These are phyloP conservation scores for Spialia ferax DNA, from an alignment of 2,888 invertebrate species.

Conservation along the genomic window DNA sequence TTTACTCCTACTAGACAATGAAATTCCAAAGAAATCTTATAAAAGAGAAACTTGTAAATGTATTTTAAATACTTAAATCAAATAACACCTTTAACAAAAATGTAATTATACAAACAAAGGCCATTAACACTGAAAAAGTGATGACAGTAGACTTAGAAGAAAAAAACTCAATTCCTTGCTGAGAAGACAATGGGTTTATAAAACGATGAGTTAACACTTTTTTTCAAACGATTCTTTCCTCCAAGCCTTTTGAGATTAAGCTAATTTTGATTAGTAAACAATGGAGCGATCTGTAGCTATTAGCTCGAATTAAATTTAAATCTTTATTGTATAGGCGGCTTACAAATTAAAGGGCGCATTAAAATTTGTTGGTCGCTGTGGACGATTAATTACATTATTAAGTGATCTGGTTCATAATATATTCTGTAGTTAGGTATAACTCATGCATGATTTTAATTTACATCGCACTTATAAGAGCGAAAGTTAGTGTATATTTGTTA, in stretches of 20 bases:
- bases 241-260: constrained; percentile 20
- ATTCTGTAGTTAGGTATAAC: too few species aligned
- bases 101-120: constrained; percentile 7
- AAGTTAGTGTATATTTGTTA: too few species aligned
- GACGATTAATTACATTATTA: background rate
- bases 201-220: constrained; percentile 29
- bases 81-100: too few species aligned
- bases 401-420: too few species aligned
- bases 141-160: constrained; percentile 3
- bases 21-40: too few species aligned
- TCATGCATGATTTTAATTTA: too few species aligned
- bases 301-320: background rate
- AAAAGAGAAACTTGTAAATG: too few species aligned
- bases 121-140: constrained; percentile 18
- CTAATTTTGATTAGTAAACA: constrained; percentile 41
- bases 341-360: background rate
- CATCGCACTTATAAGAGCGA: too few species aligned
- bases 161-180: constrained; percentile 23
- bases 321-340: background rate
- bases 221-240: constrained; percentile 23
- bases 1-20: too few species aligned
- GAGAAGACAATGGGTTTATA: constrained; percentile 33
- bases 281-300: constrained; percentile 16
- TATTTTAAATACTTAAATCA: too few species aligned
- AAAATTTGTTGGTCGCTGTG: background rate